Conservation (phyloP, 2,797 vertebrate genomes). For the Ptychobarbus kaznakovi region DNA sequence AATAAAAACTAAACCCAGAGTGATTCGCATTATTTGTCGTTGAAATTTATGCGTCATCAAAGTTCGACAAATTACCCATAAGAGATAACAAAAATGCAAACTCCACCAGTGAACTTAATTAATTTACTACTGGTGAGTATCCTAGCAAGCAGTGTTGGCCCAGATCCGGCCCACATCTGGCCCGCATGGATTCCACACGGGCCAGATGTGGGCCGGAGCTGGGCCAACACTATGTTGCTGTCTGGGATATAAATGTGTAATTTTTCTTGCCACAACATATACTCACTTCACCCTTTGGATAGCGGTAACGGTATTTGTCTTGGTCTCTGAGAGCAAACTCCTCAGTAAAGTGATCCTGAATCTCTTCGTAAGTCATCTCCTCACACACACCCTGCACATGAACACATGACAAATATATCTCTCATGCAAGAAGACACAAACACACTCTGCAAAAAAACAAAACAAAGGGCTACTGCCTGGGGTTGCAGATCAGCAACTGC, state of each 20-base stretch:
- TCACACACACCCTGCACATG: slow-evolving; percentile 61
- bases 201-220: too few species aligned
- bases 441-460: background rate
- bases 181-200: too few species aligned
- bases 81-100: background rate
- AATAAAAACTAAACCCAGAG: background rate
- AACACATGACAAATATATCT: background rate
- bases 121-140: background rate
- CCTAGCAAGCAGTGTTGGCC: too few species aligned
- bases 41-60: background rate
- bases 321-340: slow-evolving; percentile 92
- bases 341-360: slow-evolving; percentile 85
- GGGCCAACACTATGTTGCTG: too few species aligned
- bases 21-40: background rate
- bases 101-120: background rate
- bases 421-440: background rate
- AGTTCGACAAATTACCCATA: background rate
- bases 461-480: background rate
- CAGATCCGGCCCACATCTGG: too few species aligned
- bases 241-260: background rate
- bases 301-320: slow-evolving; percentile 93
- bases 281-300: slow-evolving; percentile 93
- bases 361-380: slow-evolving; percentile 84
- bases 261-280: background rate
- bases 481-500: background rate